Conservation (phyloP, 1,140 invertebrate species). For the Streblospio benedicti region DNA sequence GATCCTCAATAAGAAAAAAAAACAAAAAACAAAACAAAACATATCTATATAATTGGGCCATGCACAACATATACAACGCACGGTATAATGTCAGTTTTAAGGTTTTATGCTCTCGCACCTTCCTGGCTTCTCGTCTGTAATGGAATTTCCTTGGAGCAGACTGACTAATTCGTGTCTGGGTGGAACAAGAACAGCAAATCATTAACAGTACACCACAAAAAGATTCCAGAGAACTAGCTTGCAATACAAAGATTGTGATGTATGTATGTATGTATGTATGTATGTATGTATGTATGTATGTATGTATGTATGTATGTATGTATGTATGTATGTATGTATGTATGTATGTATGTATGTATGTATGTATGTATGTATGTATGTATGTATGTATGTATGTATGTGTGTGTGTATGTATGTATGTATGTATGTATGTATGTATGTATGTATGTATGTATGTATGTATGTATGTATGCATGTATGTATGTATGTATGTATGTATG, state of each 20-base stretch:
- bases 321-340: conserved; percentile 11
- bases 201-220: too few species aligned
- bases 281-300: conserved; percentile 8
- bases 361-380: conserved; percentile 11
- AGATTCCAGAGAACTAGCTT: too few species aligned
- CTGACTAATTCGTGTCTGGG: too few species aligned
- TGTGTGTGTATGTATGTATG: conserved; percentile 10
- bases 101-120: too few species aligned
- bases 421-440: conserved; percentile 3
- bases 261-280: conserved; percentile 10
- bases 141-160: too few species aligned
- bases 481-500: conserved; percentile 5
- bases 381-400: conserved; percentile 8
- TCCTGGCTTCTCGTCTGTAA: too few species aligned
- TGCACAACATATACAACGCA: too few species aligned
- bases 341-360: conserved; percentile 11
- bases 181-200: too few species aligned
- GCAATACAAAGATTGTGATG: neutral
- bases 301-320: conserved; percentile 1
- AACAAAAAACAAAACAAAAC: too few species aligned
- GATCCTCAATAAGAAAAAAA: too few species aligned
- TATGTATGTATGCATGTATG: conserved; percentile 5
- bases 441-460: conserved; percentile 6
- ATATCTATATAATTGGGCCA: too few species aligned
- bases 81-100: too few species aligned